Evolutionary conservation across 2,888 invertebrate species (phyloP), one percentile per base, ranked within the genome.

Genomic region (Dasysyrphus tricinctus): DNA sequence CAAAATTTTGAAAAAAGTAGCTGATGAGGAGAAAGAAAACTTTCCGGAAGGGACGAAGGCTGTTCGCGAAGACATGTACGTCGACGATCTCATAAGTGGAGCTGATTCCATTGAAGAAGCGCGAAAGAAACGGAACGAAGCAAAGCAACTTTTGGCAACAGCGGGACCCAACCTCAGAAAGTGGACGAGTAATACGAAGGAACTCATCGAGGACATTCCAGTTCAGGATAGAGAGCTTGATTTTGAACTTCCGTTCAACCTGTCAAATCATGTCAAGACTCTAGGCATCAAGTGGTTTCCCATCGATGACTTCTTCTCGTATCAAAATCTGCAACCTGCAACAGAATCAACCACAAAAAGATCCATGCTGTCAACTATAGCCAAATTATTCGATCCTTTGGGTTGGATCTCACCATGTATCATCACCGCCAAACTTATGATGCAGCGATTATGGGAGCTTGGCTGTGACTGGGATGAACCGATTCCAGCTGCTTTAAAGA

Each of bases 81-180:
- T 87, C 42, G 77, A 80, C 16, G 80, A 87, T 12, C 34, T 87
- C 57, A 44, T 44, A 44, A 44, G 44, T 44, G 44, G n/a, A 7
- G n/a, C 44, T n/a, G 44, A 42, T 5, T 14, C 42, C 5, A 42
- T 14, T 12, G 42, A 42, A 14, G 42, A 42, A 42, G 42, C 42
- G 5, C 14, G 42, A 14, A 42, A 42, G 6, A 39, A n/a, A n/a
- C n/a, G n/a, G n/a, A n/a, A n/a, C n/a, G n/a, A n/a, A n/a, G n/a
- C n/a, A n/a, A n/a, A n/a, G n/a, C n/a, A n/a, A n/a, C n/a, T n/a
- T n/a, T n/a, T n/a, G n/a, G n/a, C n/a, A n/a, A n/a, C n/a, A n/a
- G n/a, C n/a, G n/a, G n/a, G n/a, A n/a, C n/a, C n/a, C n/a, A n/a
- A n/a, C n/a, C n/a, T n/a, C n/a, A n/a, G n/a, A n/a, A n/a, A n/a